phyloP scores from a whole-genome alignment of 2,888 invertebrate genomes.

The Poecilobothrus nobilitatus region DNA sequence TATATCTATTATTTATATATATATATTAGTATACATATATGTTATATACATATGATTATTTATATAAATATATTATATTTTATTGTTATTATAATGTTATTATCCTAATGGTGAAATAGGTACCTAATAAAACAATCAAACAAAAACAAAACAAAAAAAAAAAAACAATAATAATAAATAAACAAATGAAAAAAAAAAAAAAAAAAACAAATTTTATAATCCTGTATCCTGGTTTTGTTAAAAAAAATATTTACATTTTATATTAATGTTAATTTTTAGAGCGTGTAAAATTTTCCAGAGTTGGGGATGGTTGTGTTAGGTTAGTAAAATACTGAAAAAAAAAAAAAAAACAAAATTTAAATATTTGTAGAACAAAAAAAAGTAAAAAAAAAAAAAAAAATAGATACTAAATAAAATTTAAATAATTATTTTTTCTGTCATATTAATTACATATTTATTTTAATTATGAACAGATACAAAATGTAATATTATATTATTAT shows the following conservation, averaged over 20 bases:
- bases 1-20: too few species aligned
- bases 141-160: background rate
- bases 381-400: too few species aligned
- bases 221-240: background rate
- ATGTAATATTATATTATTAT: too few species aligned
- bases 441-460: conserved; percentile 1
- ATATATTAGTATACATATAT: background rate
- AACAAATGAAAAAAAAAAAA: too few species aligned
- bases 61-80: conserved; percentile 1
- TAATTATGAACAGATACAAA: background rate
- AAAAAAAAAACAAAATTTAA: too few species aligned
- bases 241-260: background rate
- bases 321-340: too few species aligned
- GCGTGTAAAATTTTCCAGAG: background rate
- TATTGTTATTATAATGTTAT: background rate
- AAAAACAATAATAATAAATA: too few species aligned
- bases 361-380: too few species aligned
- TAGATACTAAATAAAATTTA: background rate
- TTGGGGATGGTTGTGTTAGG: background rate
- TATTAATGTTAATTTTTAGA: background rate
- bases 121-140: background rate
- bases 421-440: background rate
- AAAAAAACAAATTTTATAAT: background rate
- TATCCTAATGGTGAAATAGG: background rate
- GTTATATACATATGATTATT: background rate